These are phyloP conservation scores for Chrysolina oricalcia DNA, from an alignment of 2,888 invertebrate species.

Conservation along the genomic window DNA sequence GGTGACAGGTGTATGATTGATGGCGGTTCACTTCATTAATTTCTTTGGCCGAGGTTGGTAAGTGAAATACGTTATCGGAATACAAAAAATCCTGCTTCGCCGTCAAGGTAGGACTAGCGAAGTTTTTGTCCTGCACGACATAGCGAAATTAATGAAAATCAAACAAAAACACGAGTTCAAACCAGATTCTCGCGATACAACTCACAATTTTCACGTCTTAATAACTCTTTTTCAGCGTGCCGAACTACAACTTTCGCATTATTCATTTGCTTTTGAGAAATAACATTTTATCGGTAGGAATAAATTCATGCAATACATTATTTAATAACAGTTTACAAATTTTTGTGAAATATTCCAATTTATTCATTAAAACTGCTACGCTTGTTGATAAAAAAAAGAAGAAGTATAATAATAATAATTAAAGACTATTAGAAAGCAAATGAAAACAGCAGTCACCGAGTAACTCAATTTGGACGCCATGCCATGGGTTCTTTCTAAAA, in stretches of 20 bases:
- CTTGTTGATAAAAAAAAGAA: too few species aligned
- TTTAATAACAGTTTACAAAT: too few species aligned
- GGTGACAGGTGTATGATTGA: slow-evolving; percentile 47
- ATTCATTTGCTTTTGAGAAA: too few species aligned
- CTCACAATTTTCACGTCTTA: slow-evolving; percentile 20
- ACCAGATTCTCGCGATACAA: slow-evolving; percentile 3
- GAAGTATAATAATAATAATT: too few species aligned
- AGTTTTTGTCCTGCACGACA: slow-evolving; percentile 30
- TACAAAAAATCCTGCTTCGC: slow-evolving; percentile 18
- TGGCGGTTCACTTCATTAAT: slow-evolving; percentile 27
- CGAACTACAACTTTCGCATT: neutral
- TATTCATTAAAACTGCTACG: too few species aligned
- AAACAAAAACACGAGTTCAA: slow-evolving; percentile 15
- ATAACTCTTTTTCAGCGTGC: slow-evolving; percentile 1
- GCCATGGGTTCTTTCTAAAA: too few species aligned
- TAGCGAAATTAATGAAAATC: slow-evolving; percentile 23
- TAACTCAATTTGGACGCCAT: too few species aligned
- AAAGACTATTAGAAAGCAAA: too few species aligned
- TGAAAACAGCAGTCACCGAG: too few species aligned
- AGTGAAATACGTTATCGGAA: slow-evolving; percentile 33
- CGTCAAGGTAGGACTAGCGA: slow-evolving; percentile 18
- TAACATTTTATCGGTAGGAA: too few species aligned
- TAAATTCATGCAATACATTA: too few species aligned
- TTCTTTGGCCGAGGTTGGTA: slow-evolving; percentile 23
- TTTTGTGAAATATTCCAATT: too few species aligned